Conservation (phyloP, 2,113 vertebrate genomes). For the Panurus biarmicus region DNA sequence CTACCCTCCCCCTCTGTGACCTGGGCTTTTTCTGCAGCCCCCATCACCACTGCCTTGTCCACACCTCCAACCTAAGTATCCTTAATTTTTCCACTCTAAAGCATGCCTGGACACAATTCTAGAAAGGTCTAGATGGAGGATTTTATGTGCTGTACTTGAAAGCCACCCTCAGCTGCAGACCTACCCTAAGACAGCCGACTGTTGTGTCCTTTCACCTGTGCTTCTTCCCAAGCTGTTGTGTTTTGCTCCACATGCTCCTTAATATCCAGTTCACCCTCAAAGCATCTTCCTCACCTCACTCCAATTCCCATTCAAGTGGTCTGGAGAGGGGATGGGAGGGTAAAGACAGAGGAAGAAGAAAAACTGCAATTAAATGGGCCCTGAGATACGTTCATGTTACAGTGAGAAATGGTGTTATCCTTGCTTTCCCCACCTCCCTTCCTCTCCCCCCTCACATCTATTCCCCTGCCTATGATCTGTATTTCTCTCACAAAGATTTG, state of each 20-base stretch:
- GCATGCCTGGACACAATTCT: background rate
- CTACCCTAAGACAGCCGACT: background rate
- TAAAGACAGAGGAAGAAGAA: background rate
- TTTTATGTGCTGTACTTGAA: background rate
- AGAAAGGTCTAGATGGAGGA: background rate
- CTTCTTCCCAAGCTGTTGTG: background rate
- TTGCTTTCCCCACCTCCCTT: background rate
- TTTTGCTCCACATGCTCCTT: background rate
- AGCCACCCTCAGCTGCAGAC: background rate
- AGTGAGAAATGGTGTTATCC: background rate
- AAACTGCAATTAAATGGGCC: background rate
- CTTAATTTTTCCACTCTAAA: background rate
- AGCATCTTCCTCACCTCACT: background rate
- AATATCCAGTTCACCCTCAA: background rate
- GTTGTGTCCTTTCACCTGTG: background rate
- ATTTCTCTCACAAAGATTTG: background rate
- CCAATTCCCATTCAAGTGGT: background rate
- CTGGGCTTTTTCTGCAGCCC: background rate
- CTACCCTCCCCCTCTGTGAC: background rate
- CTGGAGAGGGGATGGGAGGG: background rate
- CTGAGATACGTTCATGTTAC: background rate
- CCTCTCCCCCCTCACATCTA: background rate
- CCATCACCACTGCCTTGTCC: background rate
- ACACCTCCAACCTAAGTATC: background rate
- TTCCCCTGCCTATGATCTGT: background rate